phyloP scores from a whole-genome alignment of 2,113 vertebrate species.

The Atrichornis clamosus region DNA sequence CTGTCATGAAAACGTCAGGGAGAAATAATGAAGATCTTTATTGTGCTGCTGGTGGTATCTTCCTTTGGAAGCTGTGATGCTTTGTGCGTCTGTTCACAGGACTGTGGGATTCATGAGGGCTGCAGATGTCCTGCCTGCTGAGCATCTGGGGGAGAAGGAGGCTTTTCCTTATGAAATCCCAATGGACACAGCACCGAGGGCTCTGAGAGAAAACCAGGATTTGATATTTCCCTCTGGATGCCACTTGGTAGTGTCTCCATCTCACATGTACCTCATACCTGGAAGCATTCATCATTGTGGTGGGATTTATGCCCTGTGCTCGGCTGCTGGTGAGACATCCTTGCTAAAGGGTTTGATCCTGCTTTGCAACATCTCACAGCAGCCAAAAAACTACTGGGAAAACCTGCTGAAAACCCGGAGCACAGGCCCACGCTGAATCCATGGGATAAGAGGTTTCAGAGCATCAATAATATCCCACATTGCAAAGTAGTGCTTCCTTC shows the following conservation, averaged over 20 bases:
- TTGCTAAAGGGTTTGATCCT: background rate
- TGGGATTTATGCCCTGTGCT: background rate
- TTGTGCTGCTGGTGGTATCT: conserved; percentile 26
- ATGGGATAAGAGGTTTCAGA: background rate
- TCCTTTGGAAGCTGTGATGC: conserved; percentile 9
- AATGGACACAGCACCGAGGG: rapidly evolving
- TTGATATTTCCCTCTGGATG: background rate
- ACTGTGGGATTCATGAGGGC: background rate
- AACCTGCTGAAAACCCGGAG: background rate
- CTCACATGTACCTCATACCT: background rate
- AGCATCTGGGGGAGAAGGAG: conserved; percentile 24
- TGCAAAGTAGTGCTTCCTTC: background rate
- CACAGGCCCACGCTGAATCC: background rate
- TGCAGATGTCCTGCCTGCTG: conserved; percentile 48
- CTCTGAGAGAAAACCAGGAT: background rate
- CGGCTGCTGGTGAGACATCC: background rate
- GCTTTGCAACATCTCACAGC: background rate
- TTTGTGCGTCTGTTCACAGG: background rate
- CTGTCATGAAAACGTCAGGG: background rate
- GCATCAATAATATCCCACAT: background rate
- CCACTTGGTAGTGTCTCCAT: background rate
- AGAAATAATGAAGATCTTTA: conserved; percentile 24
- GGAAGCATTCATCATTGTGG: background rate
- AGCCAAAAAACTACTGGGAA: background rate
- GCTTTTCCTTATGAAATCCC: background rate